Evolutionary conservation across 2,113 vertebrate genomes (phyloP), one percentile per base, ranked within the genome.

Genomic region (Phyllostomus discolor): DNA sequence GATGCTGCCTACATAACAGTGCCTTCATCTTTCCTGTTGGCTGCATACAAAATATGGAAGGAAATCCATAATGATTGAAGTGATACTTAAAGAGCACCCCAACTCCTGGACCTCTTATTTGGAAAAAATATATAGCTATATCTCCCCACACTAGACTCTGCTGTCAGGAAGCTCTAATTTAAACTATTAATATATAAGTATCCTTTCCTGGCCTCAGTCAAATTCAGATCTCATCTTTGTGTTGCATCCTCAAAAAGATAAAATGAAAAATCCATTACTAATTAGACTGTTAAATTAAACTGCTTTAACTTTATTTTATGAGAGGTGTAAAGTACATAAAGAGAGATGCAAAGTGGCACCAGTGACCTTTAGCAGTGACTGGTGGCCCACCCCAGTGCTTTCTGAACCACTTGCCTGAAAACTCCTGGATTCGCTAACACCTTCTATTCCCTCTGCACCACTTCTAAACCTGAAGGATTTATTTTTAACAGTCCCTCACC

Each of bases 281-380:
- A 99, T 98, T 98, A 98, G 97, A 98, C 96, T 97, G 98, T 98
- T 98, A 98, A 98, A 98, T 98, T 98, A 98, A 98, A 98, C 95
- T 97, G 97, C 97, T 98, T 97, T 98, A 98, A 98, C 97, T 98
- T 98, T 98, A 98, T 98, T 98, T 98, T 99, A 99, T 97, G 98
- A 95, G 97, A 94, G 96, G 97, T 97, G 98, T 98, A 98, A 98
- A 98, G 97, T 98, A 98, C 97, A 98, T 97, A 98, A 98, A 98
- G 98, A 95, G 96, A 97, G 97, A 98, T 28, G 69, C 95, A 94
- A 95, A 98, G 97, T 96, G 96, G 90, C 94, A 91, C 97, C 94
- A 80, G 52, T 97, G 98, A 98, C 98, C 98, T 98, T 98, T 98
- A 95, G 95, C 28, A 31, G 95, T 26, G 95, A 97, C 95, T 91